Evolutionary conservation across 1,140 invertebrate genomes (phyloP).

Genomic region (Asobara japonica): DNA sequence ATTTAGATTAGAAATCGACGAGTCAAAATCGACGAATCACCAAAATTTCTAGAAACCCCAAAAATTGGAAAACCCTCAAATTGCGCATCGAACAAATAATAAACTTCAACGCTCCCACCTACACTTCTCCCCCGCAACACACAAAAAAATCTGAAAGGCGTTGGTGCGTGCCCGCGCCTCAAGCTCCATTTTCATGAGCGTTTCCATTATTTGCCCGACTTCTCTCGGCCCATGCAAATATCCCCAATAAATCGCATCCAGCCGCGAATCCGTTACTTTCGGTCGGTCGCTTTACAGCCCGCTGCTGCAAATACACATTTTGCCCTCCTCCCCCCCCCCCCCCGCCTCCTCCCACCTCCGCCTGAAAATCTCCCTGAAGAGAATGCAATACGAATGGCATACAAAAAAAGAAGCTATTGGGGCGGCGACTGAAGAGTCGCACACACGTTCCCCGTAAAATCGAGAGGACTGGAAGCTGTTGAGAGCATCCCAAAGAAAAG

Average conservation of each 20-base stretch:
- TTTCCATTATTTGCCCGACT: slow-evolving; percentile 44
- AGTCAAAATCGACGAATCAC: too few species aligned
- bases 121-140: too few species aligned
- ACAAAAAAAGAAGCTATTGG: background rate
- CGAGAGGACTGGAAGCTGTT: slow-evolving; percentile 33
- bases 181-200: slow-evolving; percentile 39
- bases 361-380: background rate
- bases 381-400: slow-evolving; percentile 18
- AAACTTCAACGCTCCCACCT: too few species aligned
- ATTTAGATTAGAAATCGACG: too few species aligned
- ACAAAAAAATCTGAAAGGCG: too few species aligned
- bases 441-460: slow-evolving; percentile 27
- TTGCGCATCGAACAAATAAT: too few species aligned
- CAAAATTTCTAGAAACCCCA: too few species aligned
- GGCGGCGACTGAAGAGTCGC: background rate
- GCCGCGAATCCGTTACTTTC: slow-evolving; percentile 62
- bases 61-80: too few species aligned
- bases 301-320: background rate
- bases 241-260: slow-evolving; percentile 59
- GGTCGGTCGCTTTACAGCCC: slow-evolving; percentile 48
- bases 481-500: slow-evolving; percentile 11
- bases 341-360: background rate
- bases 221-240: slow-evolving; percentile 60
- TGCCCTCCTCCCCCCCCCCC: background rate
- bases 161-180: too few species aligned